Evolutionary conservation across 1,140 invertebrate genomes (phyloP), one percentile per base, ranked within the genome.

Genomic region (Triops longicaudatus): DNA sequence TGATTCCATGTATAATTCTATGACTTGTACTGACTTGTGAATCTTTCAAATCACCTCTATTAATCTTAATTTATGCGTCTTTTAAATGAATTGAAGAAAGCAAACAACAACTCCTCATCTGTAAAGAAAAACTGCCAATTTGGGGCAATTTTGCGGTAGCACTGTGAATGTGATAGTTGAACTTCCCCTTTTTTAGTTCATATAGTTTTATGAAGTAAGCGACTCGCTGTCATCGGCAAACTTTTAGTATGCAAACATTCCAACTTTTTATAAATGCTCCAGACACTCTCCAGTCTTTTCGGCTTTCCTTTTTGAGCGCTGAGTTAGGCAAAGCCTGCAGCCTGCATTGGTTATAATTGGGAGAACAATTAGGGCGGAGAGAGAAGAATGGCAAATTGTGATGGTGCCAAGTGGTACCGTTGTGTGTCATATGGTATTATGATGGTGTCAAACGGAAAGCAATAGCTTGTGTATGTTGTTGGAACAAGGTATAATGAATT

Each of bases 141-240:
- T 63, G 22, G 50, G 50, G 17, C 50, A 17, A 22, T 63, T 22
- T 63, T 63, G 50, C 17, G 50, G n/a, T 63, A 63, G 14, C 14
- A 22, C n/a, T 63, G 50, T 63, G 50, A 63, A n/a, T 63, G 50
- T 63, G 50, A 63, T 63, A 63, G 50, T 63, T 63, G 50, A 63
- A 63, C 50, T 63, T 63, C 50, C 50, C 14, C 14, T 63, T 37
- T 37, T 37, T 63, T 63, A 63, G 50, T 63, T 63, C 22, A n/a
- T 22, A 22, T 63, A 9, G 50, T 63, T 63, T 63, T n/a, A 17
- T 63, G 10, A 12, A 22, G 5, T n/a, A 63, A 10, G 50, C 50
- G 50, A 17, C 50, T 63, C 14, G 22, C 22, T 63, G 50, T 63
- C 14, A 63, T 22, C 22, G 50, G 50, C 50, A 63, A n/a, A n/a